Base-by-base conservation (phyloP, 2,113 vertebrate genomes). In the Recurvirostra avosetta region DNA sequence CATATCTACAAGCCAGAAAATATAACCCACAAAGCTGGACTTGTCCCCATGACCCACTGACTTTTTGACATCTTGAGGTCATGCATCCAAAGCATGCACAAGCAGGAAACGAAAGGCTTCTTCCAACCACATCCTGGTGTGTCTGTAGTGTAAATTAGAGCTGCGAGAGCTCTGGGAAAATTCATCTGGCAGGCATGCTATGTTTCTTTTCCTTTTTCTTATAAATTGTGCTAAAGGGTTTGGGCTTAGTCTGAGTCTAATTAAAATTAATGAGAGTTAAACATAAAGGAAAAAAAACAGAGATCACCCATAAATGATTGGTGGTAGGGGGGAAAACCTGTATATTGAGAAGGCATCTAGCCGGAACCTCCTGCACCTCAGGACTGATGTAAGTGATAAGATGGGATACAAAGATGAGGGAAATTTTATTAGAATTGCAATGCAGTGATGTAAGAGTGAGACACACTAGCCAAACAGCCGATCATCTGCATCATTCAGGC, bases 71-170 rank as follows among this genome's bases (percentile, higher is more conserved):
- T 94, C 59, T 97, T 79, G 92, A 96, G 94, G 94, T 96, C 96
- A 96, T 87, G 68, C 78, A 96, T 91, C 86, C 94, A 92, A 96
- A 97, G 76, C 86, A 89, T 87, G 81, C 86, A 96, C 68, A 96
- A 97, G 92, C 95, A 97, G 96, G 95, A 97, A 97, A 96, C 4
- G 12, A 93, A 94, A 34, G 41, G 50, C 85, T 95, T 71, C 92
- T 96, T 97, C 95, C 84, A 96, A 79, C 91, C 95, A 95, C 86
- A 97, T 98, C 93, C 96, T 97, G 84, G 80, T 91, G 77, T 71
- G 91, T 88, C 84, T 96, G 91, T 65, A 91, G 92, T 90, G 77
- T 96, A 93, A 97, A 86, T 96, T 73, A 96, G 91, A 95, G 94
- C 90, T 93, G 68, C 72, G 81, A 93, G 84, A 93, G 88, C 94